Conservation (phyloP, 2,797 vertebrate genomes). For the Microcaecilia unicolor region DNA sequence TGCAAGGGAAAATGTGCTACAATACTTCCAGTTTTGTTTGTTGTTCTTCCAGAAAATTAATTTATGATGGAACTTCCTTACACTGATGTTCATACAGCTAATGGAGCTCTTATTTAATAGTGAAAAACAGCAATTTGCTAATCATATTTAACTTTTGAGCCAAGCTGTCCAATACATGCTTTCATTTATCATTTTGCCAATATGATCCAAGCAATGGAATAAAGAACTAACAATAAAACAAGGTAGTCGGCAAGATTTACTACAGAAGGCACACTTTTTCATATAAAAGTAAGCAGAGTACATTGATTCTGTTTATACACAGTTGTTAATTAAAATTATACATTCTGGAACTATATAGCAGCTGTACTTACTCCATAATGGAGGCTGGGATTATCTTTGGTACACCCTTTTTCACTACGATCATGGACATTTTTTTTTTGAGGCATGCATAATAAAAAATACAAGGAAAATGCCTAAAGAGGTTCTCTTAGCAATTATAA, state of each 20-base stretch:
- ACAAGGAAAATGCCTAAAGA: slow-evolving; percentile 13
- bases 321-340: slow-evolving; percentile 14
- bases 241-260: slow-evolving; percentile 9
- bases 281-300: slow-evolving; percentile 37
- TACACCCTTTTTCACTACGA: slow-evolving; percentile 8
- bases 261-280: slow-evolving; percentile 21
- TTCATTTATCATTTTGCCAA: not conserved
- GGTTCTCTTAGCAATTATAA: too few relatives aligned
- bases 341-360: slow-evolving; percentile 14
- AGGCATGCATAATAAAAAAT: slow-evolving; percentile 22
- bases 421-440: slow-evolving; percentile 10
- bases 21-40: not conserved
- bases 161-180: slow-evolving; percentile 18
- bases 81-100: slow-evolving; percentile 6
- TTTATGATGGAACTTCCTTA: slow-evolving; percentile 1
- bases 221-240: slow-evolving; percentile 8
- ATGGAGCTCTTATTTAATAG: not conserved
- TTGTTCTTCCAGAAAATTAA: not conserved
- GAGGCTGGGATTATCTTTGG: slow-evolving; percentile 10
- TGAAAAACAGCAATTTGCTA: slow-evolving; percentile 2
- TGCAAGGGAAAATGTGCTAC: slow-evolving; percentile 3
- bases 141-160: slow-evolving; percentile 7
- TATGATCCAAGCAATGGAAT: slow-evolving; percentile 9
- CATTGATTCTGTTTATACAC: slow-evolving; percentile 15
- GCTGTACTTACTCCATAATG: slow-evolving; percentile 12